Percentiles rank a stretch among this genome's conserved stretches.
phyloP scores from a whole-genome alignment of 2,888 invertebrate genomes.

The Rhabditoides inermis region DNA sequence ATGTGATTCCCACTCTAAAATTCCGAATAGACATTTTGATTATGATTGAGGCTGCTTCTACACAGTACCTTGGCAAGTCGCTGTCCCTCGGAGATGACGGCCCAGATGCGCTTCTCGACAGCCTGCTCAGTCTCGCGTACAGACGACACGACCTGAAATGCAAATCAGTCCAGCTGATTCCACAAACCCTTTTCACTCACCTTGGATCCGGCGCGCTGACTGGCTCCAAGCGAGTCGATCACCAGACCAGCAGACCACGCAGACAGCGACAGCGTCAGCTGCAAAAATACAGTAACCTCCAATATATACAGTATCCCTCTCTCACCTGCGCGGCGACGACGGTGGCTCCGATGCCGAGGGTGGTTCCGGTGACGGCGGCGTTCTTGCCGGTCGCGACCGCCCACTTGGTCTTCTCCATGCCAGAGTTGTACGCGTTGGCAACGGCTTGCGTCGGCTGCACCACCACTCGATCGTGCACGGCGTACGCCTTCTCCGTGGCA shows the following conservation, averaged over 20 bases:
- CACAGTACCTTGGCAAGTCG: slow-evolving; percentile 25
- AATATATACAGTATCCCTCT: background rate
- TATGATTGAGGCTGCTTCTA: no score
- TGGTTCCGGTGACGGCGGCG: slow-evolving; percentile 19
- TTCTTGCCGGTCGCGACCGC: slow-evolving; percentile 17
- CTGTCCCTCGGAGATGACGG: slow-evolving; percentile 18
- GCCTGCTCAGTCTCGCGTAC: slow-evolving; percentile 16
- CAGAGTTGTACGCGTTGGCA: slow-evolving; percentile 13
- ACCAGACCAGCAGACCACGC: slow-evolving; percentile 22
- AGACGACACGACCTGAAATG: no score
- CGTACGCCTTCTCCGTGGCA: slow-evolving; percentile 14
- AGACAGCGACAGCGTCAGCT: slow-evolving; percentile 19
- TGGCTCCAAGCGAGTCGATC: slow-evolving; percentile 16
- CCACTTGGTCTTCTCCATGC: slow-evolving; percentile 13
- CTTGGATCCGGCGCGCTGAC: slow-evolving; percentile 14
- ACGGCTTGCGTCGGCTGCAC: slow-evolving; percentile 18
- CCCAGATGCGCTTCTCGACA: slow-evolving; percentile 19
- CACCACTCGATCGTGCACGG: slow-evolving; percentile 19
- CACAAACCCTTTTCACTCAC: no score
- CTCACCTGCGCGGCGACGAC: slow-evolving; percentile 23
- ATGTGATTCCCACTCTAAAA: no score
- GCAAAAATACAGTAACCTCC: no score
- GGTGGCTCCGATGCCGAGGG: slow-evolving; percentile 24
- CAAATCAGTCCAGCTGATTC: no score
- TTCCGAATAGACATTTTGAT: no score